phyloP scores from a whole-genome alignment of 2,113 vertebrate genomes.

The Atractosteus spatula region DNA sequence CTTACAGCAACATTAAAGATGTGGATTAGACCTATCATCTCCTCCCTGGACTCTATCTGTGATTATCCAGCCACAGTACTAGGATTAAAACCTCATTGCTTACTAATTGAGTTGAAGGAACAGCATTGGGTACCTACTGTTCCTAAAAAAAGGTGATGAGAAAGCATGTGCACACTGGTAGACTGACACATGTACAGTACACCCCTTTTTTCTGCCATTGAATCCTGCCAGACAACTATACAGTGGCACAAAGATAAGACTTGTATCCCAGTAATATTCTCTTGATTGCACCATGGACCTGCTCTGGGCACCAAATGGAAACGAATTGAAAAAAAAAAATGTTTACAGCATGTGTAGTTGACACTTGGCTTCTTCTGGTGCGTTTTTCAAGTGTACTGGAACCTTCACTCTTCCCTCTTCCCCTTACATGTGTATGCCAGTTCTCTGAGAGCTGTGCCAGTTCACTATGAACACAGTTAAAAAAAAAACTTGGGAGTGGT shows the following conservation, averaged over 20 bases:
- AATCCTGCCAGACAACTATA: too few relatives aligned
- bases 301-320: neutral
- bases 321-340: neutral
- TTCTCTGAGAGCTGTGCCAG: too few relatives aligned
- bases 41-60: neutral
- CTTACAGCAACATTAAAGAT: constrained; percentile 98
- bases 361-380: too few relatives aligned
- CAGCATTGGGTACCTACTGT: constrained; percentile 22
- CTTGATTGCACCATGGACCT: neutral
- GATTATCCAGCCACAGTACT: neutral
- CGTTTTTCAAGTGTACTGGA: too few relatives aligned
- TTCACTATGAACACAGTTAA: too few relatives aligned
- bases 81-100: constrained; percentile 27
- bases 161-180: constrained; percentile 19
- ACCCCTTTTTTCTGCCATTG: neutral
- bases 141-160: constrained; percentile 20
- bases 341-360: neutral
- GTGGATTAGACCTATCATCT: constrained; percentile 72
- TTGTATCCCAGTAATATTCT: too few relatives aligned
- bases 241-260: too few relatives aligned
- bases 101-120: constrained; percentile 31
- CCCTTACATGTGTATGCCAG: too few relatives aligned
- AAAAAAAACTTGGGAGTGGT: too few relatives aligned
- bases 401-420: too few relatives aligned
- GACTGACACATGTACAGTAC: neutral